Base-by-base conservation (phyloP, 2,113 vertebrate genomes). In the Psettodes erumei region DNA sequence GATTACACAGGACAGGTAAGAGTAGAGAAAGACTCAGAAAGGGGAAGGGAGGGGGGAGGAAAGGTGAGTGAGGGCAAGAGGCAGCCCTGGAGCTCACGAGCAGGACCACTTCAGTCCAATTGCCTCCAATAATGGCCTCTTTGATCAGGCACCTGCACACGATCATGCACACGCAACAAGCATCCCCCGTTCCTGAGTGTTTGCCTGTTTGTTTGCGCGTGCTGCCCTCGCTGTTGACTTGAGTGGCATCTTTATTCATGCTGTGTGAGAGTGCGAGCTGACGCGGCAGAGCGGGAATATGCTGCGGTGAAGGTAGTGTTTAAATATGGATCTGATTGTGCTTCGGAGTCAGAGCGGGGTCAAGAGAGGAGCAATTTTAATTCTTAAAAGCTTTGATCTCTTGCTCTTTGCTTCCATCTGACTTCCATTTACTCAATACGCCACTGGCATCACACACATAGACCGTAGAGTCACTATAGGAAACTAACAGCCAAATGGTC, bases 241-340 rank as follows among this genome's bases (percentile, higher is more conserved):
- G 75, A 86, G 72, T 77, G 77, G 67, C 58, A 21, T 77, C 40
- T 83, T 62, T 75, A 47, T 86, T 77, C 65, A 88, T 86, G 66
- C 28, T 38, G 10, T 27, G 75, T 69, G 72, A 87, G 50, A 27
- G 77, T 18, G 58, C 68, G 76, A 64, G 81, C 75, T 19, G 48
- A 66, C n/a, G 7, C 58, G 81, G 80, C 27, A 16, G 56, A 71
- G 65, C n/a, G 15, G 67, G 72, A 70, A 77, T 5, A 48, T 5
- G 30, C 64, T 43, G 80, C 58, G 69, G 67, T 32, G 62, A 75
- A 54, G 33, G 77, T 68, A 54, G 66, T 83, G 55, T 85, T 91
- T 86, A 90, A 88, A 89, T 88, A 85, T 86, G 86, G 82, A 89
- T 89, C 77, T 84, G n/a, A 53, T 73, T 71, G 66, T 63, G 72